Evolutionary conservation across 2,797 vertebrate species (phyloP).

Genomic region (Mallotus villosus): DNA sequence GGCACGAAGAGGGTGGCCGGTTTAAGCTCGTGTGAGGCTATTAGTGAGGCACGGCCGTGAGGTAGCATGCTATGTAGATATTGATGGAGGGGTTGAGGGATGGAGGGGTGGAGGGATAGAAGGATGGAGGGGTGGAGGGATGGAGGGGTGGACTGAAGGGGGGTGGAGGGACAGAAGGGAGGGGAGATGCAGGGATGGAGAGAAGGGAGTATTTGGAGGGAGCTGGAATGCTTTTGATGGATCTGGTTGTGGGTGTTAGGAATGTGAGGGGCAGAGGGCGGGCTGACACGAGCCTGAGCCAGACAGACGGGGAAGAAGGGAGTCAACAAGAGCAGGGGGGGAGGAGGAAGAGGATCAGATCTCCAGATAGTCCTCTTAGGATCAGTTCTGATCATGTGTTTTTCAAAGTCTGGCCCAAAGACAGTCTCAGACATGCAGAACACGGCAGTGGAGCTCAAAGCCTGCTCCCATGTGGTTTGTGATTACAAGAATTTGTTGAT

Average conservation of each 20-base stretch:
- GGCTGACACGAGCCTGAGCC: not conserved
- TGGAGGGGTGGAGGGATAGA: not conserved
- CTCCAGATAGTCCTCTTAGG: conserved; percentile 18
- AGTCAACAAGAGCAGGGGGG: too few relatives aligned
- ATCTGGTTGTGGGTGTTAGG: conserved; percentile 26
- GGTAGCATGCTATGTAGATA: not conserved
- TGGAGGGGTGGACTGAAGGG: too few relatives aligned
- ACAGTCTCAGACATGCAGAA: conserved; percentile 38
- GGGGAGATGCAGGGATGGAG: not conserved
- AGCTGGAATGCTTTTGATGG: too few relatives aligned
- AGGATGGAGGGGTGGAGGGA: not conserved
- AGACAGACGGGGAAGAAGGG: conserved; percentile 7
- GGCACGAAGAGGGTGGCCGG: conserved; percentile 45
- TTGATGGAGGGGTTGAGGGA: not conserved
- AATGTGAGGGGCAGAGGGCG: not conserved
- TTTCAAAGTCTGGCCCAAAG: conserved; percentile 22
- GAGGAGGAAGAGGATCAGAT: conserved; percentile 25
- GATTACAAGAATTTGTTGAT: conserved; percentile 62
- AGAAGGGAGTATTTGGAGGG: not conserved
- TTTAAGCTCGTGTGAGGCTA: conserved; percentile 54
- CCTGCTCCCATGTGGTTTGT: conserved; percentile 29
- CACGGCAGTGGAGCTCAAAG: conserved; percentile 47
- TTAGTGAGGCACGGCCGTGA: conserved; percentile 33
- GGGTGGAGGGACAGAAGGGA: too few relatives aligned
- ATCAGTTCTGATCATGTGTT: conserved; percentile 19